Percentiles rank a stretch among this genome's conserved stretches.
These are phyloP conservation scores for Cyclina sinensis DNA, from an alignment of 1,140 invertebrate genomes.

Conservation along the genomic window DNA sequence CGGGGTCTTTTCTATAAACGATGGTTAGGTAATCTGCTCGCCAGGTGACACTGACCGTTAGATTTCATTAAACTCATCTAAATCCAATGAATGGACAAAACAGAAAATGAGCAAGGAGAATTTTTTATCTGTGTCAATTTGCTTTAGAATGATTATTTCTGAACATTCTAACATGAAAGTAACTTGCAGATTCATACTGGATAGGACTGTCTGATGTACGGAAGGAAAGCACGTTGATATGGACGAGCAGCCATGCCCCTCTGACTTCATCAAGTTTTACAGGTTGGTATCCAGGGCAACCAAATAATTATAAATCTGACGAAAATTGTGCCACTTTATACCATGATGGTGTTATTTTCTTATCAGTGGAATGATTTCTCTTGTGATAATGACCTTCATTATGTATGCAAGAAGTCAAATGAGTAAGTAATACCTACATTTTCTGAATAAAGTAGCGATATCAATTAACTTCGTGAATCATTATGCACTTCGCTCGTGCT, in stretches of 20 bases:
- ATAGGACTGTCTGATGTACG: constrained; percentile 23
- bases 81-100: background rate
- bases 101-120: background rate
- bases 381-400: background rate
- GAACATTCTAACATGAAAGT: too few species aligned
- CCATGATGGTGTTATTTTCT: background rate
- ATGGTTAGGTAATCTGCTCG: too few species aligned
- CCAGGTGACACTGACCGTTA: too few species aligned
- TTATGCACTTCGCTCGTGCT: too few species aligned
- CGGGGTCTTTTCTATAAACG: too few species aligned
- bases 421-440: constrained; percentile 8
- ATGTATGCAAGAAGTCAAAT: background rate
- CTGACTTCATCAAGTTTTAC: background rate
- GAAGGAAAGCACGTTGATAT: constrained; percentile 24
- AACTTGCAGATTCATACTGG: constrained; percentile 18
- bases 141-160: too few species aligned
- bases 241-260: constrained; percentile 21
- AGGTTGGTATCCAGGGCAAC: constrained; percentile 33
- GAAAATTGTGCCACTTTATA: constrained; percentile 1
- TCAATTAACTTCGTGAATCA: too few species aligned
- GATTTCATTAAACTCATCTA: background rate
- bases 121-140: background rate
- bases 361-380: background rate
- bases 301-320: constrained; percentile 7
- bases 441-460: too few species aligned